Base-by-base conservation (phyloP, 2,113 vertebrate genomes). In the Salvelinus alpinus region DNA sequence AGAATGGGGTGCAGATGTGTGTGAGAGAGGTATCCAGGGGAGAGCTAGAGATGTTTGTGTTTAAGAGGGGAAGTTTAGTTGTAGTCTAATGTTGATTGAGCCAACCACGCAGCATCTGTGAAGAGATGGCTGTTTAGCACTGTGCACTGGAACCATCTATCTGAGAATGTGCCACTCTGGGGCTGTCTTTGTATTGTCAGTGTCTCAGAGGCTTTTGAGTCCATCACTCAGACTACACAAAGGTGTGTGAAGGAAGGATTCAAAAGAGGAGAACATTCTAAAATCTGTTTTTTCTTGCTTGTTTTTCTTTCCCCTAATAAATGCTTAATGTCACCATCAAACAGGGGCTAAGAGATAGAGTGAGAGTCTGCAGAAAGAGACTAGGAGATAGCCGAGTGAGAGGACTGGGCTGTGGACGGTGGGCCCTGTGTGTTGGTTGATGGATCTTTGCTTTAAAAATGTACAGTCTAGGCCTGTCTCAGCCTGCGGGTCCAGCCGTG, bases 271-370 rank as follows among this genome's bases (percentile, higher is more conserved):
- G 70, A 59, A 25, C n/a, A 72, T 2, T n/a, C 70, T 57, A 5
- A 25, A 31, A 29, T 29, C 64, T 18, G 64, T 65, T 25, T 84
- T 74, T 74, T 69, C 76, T 83, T 78, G 62, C 74, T 60, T 65
- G 60, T 68, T 70, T 25, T 66, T 67, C 81, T 72, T 5, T 18
- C 67, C 67, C 68, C 78, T 84, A 77, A 88, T 90, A 88, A 89
- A 91, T 87, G 84, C 86, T 91, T 90, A 13, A 90, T 88, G 80
- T 57, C 76, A 14, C 78, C 76, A 79, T 90, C 82, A 88, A 85
- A 88, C 79, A 77, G 20, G 70, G 74, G 64, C 64, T 80, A 70
- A 70, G 47, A 69, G 73, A 74, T 64, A 29, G 57, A 70, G 84
- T 14, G 25, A 47, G 76, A 76, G 57, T 27, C 38, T 71, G 69